Percentiles rank a stretch among this genome's conserved stretches.
phyloP scores from a whole-genome alignment of 1,140 invertebrate genomes.

The Drosophila seguyi region DNA sequence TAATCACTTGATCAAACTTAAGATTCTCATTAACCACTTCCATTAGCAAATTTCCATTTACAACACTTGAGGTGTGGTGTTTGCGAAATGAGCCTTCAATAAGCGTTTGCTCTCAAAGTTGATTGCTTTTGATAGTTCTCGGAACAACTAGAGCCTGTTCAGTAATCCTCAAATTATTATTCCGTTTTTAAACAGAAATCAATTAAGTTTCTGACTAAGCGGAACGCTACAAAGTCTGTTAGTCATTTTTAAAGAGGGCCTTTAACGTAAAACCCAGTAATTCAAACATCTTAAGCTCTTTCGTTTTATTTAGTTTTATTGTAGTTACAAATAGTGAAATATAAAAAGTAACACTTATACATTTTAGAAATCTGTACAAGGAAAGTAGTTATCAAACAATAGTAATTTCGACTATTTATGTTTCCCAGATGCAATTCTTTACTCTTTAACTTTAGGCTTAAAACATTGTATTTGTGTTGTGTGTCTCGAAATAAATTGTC shows the following conservation, averaged over 20 bases:
- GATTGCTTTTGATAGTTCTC: slow-evolving; percentile 23
- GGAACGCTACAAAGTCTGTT: background rate
- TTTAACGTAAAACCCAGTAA: background rate
- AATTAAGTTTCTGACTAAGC: background rate
- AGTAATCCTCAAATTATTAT: slow-evolving; percentile 1
- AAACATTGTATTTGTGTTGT: slow-evolving; percentile 31
- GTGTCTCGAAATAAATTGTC: slow-evolving; percentile 55
- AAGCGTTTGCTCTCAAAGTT: background rate
- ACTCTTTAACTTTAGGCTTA: slow-evolving; percentile 52
- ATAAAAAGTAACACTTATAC: slow-evolving; percentile 55
- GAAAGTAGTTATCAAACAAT: slow-evolving; percentile 39
- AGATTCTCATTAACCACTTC: slow-evolving; percentile 21
- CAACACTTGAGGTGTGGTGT: slow-evolving; percentile 20
- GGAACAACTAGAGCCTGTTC: slow-evolving; percentile 21
- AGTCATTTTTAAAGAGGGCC: background rate
- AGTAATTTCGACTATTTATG: slow-evolving; percentile 29
- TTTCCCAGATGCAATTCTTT: slow-evolving; percentile 24
- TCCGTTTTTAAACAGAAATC: slow-evolving; percentile 1
- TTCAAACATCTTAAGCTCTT: background rate
- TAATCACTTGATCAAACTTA: slow-evolving; percentile 31
- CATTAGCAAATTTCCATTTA: slow-evolving; percentile 33
- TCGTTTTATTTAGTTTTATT: slow-evolving; percentile 33
- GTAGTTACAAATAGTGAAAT: slow-evolving; percentile 53
- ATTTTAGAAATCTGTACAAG: slow-evolving; percentile 64
- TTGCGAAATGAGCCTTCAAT: slow-evolving; percentile 19